phyloP scores from a whole-genome alignment of 2,888 invertebrate species.

The Lithophane socia region DNA sequence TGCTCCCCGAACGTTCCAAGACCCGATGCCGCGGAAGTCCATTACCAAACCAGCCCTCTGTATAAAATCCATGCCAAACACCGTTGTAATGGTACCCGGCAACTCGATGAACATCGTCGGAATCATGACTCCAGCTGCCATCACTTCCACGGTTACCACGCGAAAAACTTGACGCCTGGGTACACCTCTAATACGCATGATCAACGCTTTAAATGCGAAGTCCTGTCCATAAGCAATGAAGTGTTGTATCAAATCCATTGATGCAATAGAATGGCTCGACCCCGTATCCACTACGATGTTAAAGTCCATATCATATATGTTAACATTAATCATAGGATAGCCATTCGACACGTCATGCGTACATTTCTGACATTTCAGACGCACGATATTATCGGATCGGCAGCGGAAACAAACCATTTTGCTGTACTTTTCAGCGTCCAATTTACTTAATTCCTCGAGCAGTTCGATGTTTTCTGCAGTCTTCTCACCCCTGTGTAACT shows the following conservation, averaged over 20 bases:
- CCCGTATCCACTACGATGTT: slow-evolving; percentile 35
- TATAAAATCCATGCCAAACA: slow-evolving; percentile 40
- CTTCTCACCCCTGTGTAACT: slow-evolving; percentile 18
- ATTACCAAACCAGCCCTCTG: slow-evolving; percentile 23
- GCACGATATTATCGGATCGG: slow-evolving; percentile 8
- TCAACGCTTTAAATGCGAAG: background rate
- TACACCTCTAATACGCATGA: background rate
- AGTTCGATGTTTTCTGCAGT: background rate
- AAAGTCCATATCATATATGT: slow-evolving; percentile 24
- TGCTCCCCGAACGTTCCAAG: slow-evolving; percentile 19
- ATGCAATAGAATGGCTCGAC: slow-evolving; percentile 17
- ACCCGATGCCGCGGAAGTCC: slow-evolving; percentile 23
- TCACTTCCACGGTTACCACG: slow-evolving; percentile 15
- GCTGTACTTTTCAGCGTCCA: background rate
- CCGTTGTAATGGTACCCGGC: background rate
- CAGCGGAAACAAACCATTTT: slow-evolving; percentile 31
- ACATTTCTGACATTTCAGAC: slow-evolving; percentile 17
- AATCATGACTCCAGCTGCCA: slow-evolving; percentile 6
- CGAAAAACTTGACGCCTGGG: slow-evolving; percentile 1
- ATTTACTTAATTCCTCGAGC: background rate
- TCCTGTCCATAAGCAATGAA: slow-evolving; percentile 9
- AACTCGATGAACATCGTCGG: slow-evolving; percentile 3
- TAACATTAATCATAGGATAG: slow-evolving; percentile 14
- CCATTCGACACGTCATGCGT: background rate
- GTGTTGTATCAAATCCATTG: background rate